Base-by-base conservation (phyloP, 2,888 invertebrate species). In the Rotaria macrura region DNA sequence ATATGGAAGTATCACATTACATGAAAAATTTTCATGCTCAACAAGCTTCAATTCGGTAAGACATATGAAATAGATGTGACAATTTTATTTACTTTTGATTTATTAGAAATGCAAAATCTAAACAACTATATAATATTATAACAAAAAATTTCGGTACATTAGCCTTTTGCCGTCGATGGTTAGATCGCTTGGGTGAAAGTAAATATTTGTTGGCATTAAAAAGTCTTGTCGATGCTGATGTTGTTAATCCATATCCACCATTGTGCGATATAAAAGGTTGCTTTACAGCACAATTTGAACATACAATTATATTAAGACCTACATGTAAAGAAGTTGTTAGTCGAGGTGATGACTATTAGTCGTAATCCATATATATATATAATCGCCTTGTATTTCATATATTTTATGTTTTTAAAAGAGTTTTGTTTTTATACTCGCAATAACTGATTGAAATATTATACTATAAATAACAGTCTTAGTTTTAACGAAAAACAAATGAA, bases 221-320 rank as follows among this genome's bases (percentile, higher is more conserved):
- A 91, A 98, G 99, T 92, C 93, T 99, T 86, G 97, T 97, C 92
- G 98, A 99, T 91, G 97, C 97, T 90, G 95, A 95, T 84, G 95
- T 97, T 49, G 95, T 99, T n/a, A 96, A 97, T 90, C 94, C 98
- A 0, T 99, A 99, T 92, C 99, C 99, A 38, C 99, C 99, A 17
- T 93, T 99, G 85, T 98, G 97, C 90, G 99, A 99, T 92, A 93
- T 95, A 87, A 96, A 95, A 91, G 98, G 99, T 86, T 96, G 95
- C 91, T 99, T 97, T 92, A 99, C 99, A 0, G 99, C 99, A 83
- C 99, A 99, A 92, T 99, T 95, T 90, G 99, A 99, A 91, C 99
- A 99, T 92, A 99, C 99, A 9, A 94, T 99, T 89, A 94, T 99
- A 88, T 92, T 99, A 87, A 93, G 98, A 89, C 99, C 99, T 74